phyloP scores from a whole-genome alignment of 2,797 vertebrate genomes.

The Halcyon smyrnensis region DNA sequence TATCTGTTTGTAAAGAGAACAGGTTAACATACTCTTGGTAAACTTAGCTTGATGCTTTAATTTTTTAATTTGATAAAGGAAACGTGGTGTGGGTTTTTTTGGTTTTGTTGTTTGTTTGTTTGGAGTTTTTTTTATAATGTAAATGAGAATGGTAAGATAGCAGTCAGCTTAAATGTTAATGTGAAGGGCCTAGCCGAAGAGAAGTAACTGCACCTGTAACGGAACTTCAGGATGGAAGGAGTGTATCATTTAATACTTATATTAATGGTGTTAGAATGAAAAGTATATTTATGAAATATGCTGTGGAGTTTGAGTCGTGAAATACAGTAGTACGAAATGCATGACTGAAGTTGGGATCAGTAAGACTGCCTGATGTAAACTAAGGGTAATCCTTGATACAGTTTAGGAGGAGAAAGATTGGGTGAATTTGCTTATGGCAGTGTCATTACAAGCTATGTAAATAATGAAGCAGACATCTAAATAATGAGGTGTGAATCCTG shows the following conservation, averaged over 20 bases:
- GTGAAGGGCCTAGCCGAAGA: not conserved
- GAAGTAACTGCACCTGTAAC: not conserved
- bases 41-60: not conserved
- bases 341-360: not conserved
- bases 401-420: not conserved
- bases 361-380: not conserved
- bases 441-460: not conserved
- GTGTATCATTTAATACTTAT: not conserved
- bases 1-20: not conserved
- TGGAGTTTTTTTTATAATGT: not conserved
- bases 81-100: not conserved
- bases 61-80: not conserved
- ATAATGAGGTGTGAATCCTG: not conserved
- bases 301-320: not conserved
- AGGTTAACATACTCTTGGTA: not conserved
- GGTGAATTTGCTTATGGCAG: not conserved
- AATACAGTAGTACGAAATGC: not conserved
- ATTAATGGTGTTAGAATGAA: not conserved
- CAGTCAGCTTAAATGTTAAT: not conserved
- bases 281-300: not conserved
- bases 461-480: not conserved
- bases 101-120: accelerated
- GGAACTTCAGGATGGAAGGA: not conserved
- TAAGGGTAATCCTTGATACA: not conserved
- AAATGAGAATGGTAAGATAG: not conserved